Evolutionary conservation across 2,888 invertebrate genomes (phyloP).

Genomic region (Diloba caeruleocephala): DNA sequence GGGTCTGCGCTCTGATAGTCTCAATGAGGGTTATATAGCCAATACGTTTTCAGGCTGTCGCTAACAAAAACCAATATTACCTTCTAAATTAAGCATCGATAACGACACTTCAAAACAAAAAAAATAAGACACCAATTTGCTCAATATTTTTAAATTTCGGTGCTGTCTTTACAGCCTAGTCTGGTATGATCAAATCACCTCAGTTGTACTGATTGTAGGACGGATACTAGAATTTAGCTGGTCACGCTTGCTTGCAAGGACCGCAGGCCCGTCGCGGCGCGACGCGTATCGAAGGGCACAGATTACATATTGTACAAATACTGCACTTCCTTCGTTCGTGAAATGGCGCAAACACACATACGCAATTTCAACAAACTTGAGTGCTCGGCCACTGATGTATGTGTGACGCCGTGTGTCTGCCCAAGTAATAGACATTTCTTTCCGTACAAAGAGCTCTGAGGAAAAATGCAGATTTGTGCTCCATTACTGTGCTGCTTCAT

Average conservation of each 20-base stretch:
- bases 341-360: slow-evolving; percentile 7
- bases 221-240: slow-evolving; percentile 35
- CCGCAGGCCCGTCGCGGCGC: slow-evolving; percentile 44
- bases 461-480: no score
- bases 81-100: not conserved
- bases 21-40: not conserved
- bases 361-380: slow-evolving; percentile 6
- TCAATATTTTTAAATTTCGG: no score
- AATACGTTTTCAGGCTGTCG: not conserved
- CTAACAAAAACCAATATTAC: no score
- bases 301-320: slow-evolving; percentile 33
- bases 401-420: no score
- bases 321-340: slow-evolving; percentile 27
- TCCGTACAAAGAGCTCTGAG: no score
- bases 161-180: no score
- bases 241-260: slow-evolving; percentile 40
- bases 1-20: slow-evolving; percentile 65
- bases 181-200: slow-evolving; percentile 7
- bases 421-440: no score
- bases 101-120: not conserved
- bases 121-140: no score
- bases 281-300: slow-evolving; percentile 44
- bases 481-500: no score
- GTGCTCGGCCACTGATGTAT: no score
- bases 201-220: slow-evolving; percentile 22